Percentiles rank a stretch among this genome's conserved stretches.
These are phyloP conservation scores for Hesperophylax magnus DNA, from an alignment of 1,140 invertebrate genomes.

Conservation along the genomic window DNA sequence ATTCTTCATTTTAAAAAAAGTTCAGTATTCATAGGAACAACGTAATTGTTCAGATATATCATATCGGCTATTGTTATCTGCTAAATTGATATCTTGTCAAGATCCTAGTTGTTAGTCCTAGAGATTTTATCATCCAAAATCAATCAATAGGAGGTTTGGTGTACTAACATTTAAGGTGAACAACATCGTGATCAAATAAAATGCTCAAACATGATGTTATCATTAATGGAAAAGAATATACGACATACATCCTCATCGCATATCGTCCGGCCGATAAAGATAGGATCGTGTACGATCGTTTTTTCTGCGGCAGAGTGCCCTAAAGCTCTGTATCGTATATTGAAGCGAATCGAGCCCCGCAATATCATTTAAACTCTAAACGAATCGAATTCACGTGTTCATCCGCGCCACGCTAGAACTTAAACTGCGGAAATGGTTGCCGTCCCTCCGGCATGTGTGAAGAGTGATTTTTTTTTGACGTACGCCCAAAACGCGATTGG, in stretches of 20 bases:
- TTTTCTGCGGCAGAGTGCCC: conserved; percentile 14
- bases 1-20: too few species aligned
- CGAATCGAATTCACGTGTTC: conserved; percentile 44
- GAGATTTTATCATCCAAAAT: too few species aligned
- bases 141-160: too few species aligned
- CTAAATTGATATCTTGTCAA: too few species aligned
- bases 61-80: too few species aligned
- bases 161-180: too few species aligned
- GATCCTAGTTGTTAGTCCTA: too few species aligned
- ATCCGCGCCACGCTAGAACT: conserved; percentile 5
- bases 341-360: conserved; percentile 29
- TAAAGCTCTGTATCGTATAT: conserved; percentile 40
- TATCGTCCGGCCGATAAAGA: conserved; percentile 30
- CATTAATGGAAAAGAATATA: background rate
- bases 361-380: conserved; percentile 42
- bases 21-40: too few species aligned
- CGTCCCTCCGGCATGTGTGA: background rate
- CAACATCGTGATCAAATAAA: too few species aligned
- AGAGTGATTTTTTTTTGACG: background rate
- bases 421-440: background rate
- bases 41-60: too few species aligned
- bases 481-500: background rate
- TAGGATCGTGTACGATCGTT: conserved; percentile 3
- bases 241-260: background rate
- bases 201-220: conserved; percentile 1